Percentiles rank a stretch among this genome's conserved stretches.
Conservation (phyloP, 2,797 vertebrate species). For the Pantherophis alleghaniensis region DNA sequence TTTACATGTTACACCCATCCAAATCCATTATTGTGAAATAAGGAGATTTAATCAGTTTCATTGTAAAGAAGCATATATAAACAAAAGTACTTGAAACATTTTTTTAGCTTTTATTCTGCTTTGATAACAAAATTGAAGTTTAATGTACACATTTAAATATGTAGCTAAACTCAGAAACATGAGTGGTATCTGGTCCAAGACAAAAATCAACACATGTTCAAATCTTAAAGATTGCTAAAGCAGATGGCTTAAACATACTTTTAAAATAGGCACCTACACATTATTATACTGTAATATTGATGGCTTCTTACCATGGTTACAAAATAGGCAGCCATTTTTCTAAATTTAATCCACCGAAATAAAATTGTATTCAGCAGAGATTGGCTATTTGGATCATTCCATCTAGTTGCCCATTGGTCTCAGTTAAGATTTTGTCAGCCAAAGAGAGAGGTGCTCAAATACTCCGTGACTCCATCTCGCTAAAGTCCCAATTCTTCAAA, state of each 20-base stretch:
- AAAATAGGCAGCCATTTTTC: background rate
- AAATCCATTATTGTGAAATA: constrained; percentile 58
- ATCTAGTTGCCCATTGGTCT: background rate
- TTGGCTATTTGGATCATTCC: constrained; percentile 34
- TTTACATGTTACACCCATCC: background rate
- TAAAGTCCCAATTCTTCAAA: background rate
- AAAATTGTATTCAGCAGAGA: constrained; percentile 22
- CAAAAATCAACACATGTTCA: background rate
- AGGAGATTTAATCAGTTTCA: constrained; percentile 69
- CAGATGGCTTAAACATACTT: constrained; percentile 36
- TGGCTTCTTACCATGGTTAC: constrained; percentile 1
- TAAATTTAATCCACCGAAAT: background rate
- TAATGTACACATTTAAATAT: background rate
- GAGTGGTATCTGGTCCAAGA: background rate
- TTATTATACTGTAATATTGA: constrained; percentile 31
- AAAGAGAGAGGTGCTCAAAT: background rate
- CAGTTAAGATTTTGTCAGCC: background rate
- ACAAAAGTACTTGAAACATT: constrained; percentile 54
- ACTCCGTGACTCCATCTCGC: background rate
- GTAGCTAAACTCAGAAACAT: background rate
- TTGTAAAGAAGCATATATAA: constrained; percentile 64
- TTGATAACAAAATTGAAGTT: constrained; percentile 22
- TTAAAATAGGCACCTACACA: constrained; percentile 57
- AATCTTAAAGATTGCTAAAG: constrained; percentile 25
- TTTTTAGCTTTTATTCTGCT: background rate